Conservation (phyloP, 2,888 invertebrate genomes). For the Zhuqinia jingwanae region DNA sequence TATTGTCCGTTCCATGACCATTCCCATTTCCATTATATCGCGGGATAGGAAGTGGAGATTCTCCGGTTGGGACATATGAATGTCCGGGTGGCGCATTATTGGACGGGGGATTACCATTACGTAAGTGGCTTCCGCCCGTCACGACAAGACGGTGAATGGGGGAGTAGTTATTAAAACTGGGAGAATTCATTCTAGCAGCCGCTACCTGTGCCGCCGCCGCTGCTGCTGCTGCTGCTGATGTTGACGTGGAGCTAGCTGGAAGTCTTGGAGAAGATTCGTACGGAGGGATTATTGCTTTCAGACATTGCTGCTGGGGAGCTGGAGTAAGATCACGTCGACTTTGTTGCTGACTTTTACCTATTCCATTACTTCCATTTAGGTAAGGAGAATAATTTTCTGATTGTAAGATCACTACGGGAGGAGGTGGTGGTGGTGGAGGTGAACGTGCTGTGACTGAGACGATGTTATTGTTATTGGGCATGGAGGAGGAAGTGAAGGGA, state of each 20-base stretch:
- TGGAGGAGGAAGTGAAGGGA: conserved; percentile 5
- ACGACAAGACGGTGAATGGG: conserved; percentile 79
- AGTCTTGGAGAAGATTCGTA: conserved; percentile 50
- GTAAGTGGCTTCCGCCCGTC: conserved; percentile 77
- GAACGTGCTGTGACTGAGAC: conserved; percentile 52
- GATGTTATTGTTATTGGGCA: conserved; percentile 45
- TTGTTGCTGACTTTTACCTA: conserved; percentile 25
- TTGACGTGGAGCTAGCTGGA: conserved; percentile 35
- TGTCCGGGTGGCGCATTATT: conserved; percentile 19
- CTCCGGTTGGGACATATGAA: conserved; percentile 53
- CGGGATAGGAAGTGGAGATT: conserved; percentile 58
- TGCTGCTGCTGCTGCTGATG: background rate
- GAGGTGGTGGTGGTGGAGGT: conserved; percentile 58
- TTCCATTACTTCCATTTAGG: conserved; percentile 31
- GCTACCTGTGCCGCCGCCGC: background rate
- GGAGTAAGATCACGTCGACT: conserved; percentile 47
- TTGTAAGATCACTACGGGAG: conserved; percentile 53
- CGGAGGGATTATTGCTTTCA: conserved; percentile 51
- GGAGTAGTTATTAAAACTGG: conserved; percentile 79
- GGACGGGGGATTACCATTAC: conserved; percentile 55
- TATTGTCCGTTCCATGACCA: conserved; percentile 46
- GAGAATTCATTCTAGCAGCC: conserved; percentile 73
- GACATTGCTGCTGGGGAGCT: conserved; percentile 27
- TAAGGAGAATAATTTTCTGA: conserved; percentile 57
- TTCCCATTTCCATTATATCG: conserved; percentile 39